Base-by-base conservation (phyloP, 2,113 vertebrate species). In the Phasianus colchicus region DNA sequence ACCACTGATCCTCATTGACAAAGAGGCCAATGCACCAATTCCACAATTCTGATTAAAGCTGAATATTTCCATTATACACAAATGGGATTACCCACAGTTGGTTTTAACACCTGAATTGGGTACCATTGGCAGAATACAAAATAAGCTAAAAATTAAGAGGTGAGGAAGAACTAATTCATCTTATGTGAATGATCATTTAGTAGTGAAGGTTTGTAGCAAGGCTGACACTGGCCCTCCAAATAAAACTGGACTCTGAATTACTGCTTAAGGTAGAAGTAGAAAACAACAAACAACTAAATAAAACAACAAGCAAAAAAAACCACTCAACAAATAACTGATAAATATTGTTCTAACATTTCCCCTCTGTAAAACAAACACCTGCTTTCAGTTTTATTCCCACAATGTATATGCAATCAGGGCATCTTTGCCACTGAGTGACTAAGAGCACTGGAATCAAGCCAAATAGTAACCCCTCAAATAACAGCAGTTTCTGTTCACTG, bases 291-390 rank as follows among this genome's bases (percentile, higher is more conserved):
- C 14, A 57, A 32, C 30, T 57, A 30, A 57, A 57, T 32, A 57
- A 57, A 55, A 30, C 52, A 54, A 52, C 21, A 52, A 52, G 24
- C 19, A 52, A 55, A 55, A 30, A 30, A 18, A 17, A 43, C 15
- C 6, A 17, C 36, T 15, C 13, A 38, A 9, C 11, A 19, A 85
- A 74, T 55, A 85, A 67, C 14, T 67, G 36, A 72, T 50, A 91
- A 87, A 76, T 83, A 86, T 15, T 71, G 22, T 73, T 87, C 47
- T 83, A 91, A 80, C 52, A n/a, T 82, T 82, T 83, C 55, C 55
- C 34, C 25, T 71, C 79, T 60, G 21, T 66, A 77, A 90, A 38
- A 86, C 24, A 80, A 89, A 64, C 87, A 92, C 72, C 82, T 89
- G 82, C 60, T 86, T 89, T 92, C 3, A 2, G 34, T 83, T 86